Evolutionary conservation across 2,797 vertebrate genomes (phyloP).

Genomic region (Gallinago solitaria): DNA sequence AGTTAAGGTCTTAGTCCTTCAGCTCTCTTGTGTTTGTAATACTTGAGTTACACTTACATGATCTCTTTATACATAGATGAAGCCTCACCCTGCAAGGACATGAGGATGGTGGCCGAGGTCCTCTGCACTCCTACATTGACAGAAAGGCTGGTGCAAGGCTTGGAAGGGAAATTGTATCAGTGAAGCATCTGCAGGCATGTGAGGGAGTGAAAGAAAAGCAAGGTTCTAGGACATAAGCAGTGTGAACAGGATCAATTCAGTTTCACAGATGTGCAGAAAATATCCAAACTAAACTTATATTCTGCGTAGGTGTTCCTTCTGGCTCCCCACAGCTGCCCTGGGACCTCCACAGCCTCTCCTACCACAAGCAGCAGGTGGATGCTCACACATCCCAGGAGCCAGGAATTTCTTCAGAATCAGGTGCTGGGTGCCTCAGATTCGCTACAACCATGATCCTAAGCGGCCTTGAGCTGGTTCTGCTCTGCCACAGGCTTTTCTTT

Average conservation of each 20-base stretch:
- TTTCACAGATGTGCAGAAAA: background rate
- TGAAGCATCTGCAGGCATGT: background rate
- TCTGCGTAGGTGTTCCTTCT: background rate
- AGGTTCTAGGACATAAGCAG: background rate
- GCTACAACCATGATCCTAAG: background rate
- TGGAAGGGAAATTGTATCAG: background rate
- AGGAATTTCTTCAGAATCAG: background rate
- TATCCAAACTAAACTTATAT: background rate
- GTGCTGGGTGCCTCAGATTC: background rate
- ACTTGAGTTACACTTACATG: fast-evolving
- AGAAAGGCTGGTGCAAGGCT: background rate
- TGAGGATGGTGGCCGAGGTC: background rate
- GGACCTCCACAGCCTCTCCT: background rate
- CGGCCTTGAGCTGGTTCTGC: background rate
- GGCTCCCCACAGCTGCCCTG: background rate
- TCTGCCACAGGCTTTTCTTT: background rate
- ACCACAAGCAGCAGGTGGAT: background rate
- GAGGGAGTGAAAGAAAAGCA: background rate
- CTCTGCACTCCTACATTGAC: background rate
- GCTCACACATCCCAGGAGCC: background rate
- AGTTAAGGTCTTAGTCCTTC: background rate
- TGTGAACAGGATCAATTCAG: background rate
- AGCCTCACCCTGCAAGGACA: background rate
- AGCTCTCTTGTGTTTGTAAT: background rate
- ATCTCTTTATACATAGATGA: background rate